These are phyloP conservation scores for Entomobrya multifasciata DNA, from an alignment of 2,888 invertebrate genomes.

Conservation along the genomic window DNA sequence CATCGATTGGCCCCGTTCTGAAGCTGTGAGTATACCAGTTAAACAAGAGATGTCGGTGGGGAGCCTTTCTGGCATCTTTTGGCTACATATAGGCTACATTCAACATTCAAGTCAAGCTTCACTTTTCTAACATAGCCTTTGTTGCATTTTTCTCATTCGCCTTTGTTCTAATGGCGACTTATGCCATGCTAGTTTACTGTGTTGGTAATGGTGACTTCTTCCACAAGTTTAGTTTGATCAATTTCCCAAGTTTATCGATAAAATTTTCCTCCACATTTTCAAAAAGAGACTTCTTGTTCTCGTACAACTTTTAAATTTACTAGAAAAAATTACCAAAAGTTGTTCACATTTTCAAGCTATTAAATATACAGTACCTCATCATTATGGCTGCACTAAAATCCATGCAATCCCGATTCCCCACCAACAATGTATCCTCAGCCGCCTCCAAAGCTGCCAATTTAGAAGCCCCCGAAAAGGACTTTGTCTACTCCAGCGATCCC, in stretches of 20 bases:
- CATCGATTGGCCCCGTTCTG: neutral
- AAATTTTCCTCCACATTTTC: too few species aligned
- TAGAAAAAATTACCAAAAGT: too few species aligned
- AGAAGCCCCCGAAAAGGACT: neutral
- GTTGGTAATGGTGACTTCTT: neutral
- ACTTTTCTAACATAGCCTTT: neutral
- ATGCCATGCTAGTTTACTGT: neutral
- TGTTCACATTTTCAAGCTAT: too few species aligned
- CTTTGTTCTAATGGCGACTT: neutral
- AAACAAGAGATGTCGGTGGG: neutral
- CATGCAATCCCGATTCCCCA: too few species aligned
- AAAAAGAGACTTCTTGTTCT: too few species aligned
- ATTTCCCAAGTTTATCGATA: too few species aligned
- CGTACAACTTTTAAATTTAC: too few species aligned
- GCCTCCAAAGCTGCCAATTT: too few species aligned
- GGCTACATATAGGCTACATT: too few species aligned
- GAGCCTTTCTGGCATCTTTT: neutral
- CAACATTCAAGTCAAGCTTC: neutral
- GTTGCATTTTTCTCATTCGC: neutral
- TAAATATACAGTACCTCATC: too few species aligned
- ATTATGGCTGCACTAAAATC: too few species aligned
- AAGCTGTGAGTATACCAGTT: neutral
- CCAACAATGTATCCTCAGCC: too few species aligned
- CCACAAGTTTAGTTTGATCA: neutral
- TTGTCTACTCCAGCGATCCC: slow-evolving; percentile 74